These are phyloP conservation scores for Hydra vulgaris DNA, from an alignment of 30 jellyfish, hydroid and myxozoan species.

Conservation along the genomic window DNA sequence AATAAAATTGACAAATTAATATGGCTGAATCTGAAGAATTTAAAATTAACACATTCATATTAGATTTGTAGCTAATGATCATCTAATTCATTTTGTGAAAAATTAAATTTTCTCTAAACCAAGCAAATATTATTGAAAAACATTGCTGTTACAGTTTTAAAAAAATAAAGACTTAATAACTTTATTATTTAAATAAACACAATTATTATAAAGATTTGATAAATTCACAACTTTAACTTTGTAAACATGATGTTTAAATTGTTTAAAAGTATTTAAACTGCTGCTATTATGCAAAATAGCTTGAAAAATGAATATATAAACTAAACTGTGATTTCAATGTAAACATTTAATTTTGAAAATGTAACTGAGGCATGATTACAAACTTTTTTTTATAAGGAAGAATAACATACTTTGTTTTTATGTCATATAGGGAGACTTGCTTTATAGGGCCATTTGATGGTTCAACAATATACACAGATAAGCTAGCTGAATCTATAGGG, in stretches of 20 bases:
- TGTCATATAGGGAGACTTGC: too few species aligned
- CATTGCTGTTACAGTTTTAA: background rate
- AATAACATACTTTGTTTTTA: background rate
- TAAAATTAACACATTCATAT: background rate
- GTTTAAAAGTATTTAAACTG: background rate
- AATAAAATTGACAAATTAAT: too few species aligned
- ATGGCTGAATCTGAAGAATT: background rate
- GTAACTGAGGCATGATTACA: background rate
- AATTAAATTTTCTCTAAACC: background rate
- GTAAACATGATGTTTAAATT: background rate
- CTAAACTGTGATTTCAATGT: background rate
- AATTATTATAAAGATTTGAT: background rate
- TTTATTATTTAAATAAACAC: background rate
- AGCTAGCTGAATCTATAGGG: too few species aligned
- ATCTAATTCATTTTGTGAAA: background rate
- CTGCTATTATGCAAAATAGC: background rate
- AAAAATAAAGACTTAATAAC: background rate
- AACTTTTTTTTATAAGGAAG: background rate
- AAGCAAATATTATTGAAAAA: background rate
- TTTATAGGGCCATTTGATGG: too few species aligned
- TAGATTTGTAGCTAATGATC: background rate
- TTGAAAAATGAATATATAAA: background rate
- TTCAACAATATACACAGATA: too few species aligned
- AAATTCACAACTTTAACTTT: background rate
- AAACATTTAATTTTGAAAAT: background rate